Percentiles rank a stretch among this genome's conserved stretches.
Conservation (phyloP, 2,113 vertebrate genomes). For the Suncus etruscus region DNA sequence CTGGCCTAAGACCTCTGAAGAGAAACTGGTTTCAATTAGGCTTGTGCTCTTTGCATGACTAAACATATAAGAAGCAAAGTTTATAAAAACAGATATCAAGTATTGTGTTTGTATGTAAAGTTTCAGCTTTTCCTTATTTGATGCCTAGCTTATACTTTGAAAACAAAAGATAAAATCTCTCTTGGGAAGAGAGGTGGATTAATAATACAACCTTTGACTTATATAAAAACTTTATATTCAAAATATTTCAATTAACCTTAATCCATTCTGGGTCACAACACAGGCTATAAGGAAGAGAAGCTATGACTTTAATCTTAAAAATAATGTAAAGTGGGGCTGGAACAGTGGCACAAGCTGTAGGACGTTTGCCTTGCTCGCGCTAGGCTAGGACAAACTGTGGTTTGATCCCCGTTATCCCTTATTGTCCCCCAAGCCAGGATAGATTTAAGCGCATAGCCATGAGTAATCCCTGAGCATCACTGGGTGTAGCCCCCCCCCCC, state of each 20-base stretch:
- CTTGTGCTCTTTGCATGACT: background rate
- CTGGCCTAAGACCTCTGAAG: background rate
- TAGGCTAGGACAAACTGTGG: no score
- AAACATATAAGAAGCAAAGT: background rate
- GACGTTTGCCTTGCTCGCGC: no score
- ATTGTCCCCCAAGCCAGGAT: no score
- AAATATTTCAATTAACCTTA: slow-evolving; percentile 35
- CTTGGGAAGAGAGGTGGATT: background rate
- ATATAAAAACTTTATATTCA: background rate
- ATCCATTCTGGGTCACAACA: background rate
- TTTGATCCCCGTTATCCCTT: no score
- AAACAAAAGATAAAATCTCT: background rate
- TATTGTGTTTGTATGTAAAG: background rate
- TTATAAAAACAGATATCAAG: background rate
- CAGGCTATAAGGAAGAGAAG: background rate
- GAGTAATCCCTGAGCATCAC: no score
- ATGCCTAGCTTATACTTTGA: background rate
- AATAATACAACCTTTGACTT: background rate
- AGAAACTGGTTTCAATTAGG: background rate
- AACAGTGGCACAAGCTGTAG: no score
- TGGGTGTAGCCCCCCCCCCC: no score
- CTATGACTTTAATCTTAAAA: slow-evolving; percentile 18
- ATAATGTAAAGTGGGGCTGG: background rate
- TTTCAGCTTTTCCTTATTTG: slow-evolving; percentile 9
- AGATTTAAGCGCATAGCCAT: no score